These are phyloP conservation scores for Setophaga petechia DNA, from an alignment of 2,113 vertebrate species.

Conservation along the genomic window DNA sequence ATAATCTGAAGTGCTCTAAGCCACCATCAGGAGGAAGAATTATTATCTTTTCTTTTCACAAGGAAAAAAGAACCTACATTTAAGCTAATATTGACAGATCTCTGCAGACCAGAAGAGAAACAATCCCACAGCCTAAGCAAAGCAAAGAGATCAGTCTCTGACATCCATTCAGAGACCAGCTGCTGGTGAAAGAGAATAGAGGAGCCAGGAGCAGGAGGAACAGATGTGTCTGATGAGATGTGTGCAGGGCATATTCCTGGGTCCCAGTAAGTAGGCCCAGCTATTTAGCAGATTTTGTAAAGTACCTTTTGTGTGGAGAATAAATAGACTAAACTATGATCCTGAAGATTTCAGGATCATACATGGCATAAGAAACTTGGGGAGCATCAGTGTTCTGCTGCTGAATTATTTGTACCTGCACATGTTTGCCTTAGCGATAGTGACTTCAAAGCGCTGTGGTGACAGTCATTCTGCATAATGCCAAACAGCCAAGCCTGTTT, in stretches of 20 bases:
- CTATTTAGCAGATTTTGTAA: conserved; percentile 64
- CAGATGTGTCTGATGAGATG: conserved; percentile 24
- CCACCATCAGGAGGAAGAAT: conserved; percentile 56
- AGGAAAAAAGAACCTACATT: conserved; percentile 41
- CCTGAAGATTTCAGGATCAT: conserved; percentile 46
- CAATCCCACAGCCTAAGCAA: conserved; percentile 58
- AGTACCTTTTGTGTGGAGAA: conserved; percentile 51
- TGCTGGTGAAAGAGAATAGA: conserved; percentile 47
- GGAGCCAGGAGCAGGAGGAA: background rate
- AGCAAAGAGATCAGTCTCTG: conserved; percentile 52
- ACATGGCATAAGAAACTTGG: conserved; percentile 38
- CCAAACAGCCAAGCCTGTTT: background rate
- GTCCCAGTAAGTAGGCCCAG: conserved; percentile 49
- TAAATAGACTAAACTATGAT: conserved; percentile 59
- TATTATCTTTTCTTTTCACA: conserved; percentile 66
- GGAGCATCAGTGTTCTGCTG: conserved; percentile 30
- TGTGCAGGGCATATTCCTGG: background rate
- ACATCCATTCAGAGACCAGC: conserved; percentile 50
- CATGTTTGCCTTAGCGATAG: conserved; percentile 34
- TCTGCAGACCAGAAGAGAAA: conserved; percentile 59
- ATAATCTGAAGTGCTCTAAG: conserved; percentile 67
- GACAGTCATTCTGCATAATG: conserved; percentile 53
- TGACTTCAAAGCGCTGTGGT: conserved; percentile 37
- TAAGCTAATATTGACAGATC: conserved; percentile 70
- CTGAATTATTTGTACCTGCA: conserved; percentile 62